Percentiles rank a stretch among this genome's conserved stretches.
Evolutionary conservation across 2,888 invertebrate species (phyloP).

Genomic region (Clistopyga incitator): DNA sequence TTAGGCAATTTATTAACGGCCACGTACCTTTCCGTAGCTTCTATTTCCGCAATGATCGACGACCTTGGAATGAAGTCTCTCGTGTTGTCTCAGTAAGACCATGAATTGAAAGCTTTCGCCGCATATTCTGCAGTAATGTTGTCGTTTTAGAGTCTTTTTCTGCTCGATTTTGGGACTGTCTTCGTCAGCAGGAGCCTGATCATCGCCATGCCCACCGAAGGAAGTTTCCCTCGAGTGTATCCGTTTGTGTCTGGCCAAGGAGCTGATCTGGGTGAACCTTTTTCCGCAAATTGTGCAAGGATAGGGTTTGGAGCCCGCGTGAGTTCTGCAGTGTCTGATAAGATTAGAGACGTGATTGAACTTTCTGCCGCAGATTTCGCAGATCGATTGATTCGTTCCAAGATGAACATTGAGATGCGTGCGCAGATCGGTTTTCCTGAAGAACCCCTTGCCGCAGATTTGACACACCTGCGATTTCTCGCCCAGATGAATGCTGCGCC

Average conservation of each 20-base stretch:
- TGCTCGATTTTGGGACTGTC: constrained; percentile 47
- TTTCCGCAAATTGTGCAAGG: constrained; percentile 81
- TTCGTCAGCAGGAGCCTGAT: background rate
- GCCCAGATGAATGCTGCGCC: constrained; percentile 79
- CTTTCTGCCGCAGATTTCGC: constrained; percentile 82
- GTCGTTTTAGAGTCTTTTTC: constrained; percentile 74
- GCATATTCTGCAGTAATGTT: constrained; percentile 80
- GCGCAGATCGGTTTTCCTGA: constrained; percentile 81
- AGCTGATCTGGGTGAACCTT: constrained; percentile 80
- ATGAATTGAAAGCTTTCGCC: constrained; percentile 80
- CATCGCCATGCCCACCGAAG: constrained; percentile 26
- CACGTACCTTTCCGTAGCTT: constrained; percentile 60
- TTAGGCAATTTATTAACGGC: background rate
- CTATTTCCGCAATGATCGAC: constrained; percentile 67
- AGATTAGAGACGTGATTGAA: constrained; percentile 84
- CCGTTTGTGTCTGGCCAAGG: constrained; percentile 78
- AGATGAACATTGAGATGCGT: constrained; percentile 83
- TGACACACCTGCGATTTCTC: constrained; percentile 81
- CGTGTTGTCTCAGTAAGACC: constrained; percentile 78
- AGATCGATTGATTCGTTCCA: constrained; percentile 82
- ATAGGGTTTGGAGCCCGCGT: constrained; percentile 82
- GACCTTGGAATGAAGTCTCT: constrained; percentile 74
- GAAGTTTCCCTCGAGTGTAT: constrained; percentile 73
- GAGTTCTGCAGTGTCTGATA: constrained; percentile 82
- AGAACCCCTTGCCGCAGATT: constrained; percentile 81